Conservation (phyloP, 2,113 vertebrate genomes). For the Hypomesus transpacificus region DNA sequence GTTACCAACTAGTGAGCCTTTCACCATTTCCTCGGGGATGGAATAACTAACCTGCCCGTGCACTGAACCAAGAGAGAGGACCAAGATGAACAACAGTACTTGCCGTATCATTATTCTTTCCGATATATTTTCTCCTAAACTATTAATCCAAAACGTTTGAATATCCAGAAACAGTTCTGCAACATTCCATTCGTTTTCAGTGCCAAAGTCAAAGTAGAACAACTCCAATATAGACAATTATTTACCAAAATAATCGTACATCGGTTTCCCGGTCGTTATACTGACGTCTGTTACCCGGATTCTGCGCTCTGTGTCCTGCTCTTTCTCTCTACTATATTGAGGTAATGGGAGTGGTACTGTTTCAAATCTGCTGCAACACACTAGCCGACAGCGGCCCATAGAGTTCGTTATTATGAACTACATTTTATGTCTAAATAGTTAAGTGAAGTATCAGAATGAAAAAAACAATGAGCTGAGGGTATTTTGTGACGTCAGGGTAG, state of each 20-base stretch:
- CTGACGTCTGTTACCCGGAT: not conserved
- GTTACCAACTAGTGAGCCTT: constrained; percentile 71
- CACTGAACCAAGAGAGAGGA: constrained; percentile 28
- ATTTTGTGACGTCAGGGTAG: not conserved
- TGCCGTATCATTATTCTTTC: constrained; percentile 60
- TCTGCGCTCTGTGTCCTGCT: not conserved
- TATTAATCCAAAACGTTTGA: not conserved
- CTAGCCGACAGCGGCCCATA: constrained; percentile 49
- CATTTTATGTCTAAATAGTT: not conserved
- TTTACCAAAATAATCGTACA: not conserved
- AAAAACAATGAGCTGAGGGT: not conserved
- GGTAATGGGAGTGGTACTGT: constrained; percentile 14
- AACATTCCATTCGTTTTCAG: not conserved
- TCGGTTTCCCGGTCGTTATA: not conserved
- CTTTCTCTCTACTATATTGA: not conserved
- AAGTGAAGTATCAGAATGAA: not conserved
- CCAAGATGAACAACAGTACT: constrained; percentile 47
- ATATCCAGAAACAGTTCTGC: not conserved
- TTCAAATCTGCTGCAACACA: not conserved
- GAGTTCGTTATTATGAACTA: not conserved
- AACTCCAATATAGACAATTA: not conserved
- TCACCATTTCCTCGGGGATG: constrained; percentile 69
- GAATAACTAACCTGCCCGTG: constrained; percentile 60
- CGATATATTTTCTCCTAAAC: constrained; percentile 3
- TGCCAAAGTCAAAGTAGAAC: not conserved